These are phyloP conservation scores for Noturus placidus DNA, from an alignment of 2,113 vertebrate genomes.

Conservation along the genomic window DNA sequence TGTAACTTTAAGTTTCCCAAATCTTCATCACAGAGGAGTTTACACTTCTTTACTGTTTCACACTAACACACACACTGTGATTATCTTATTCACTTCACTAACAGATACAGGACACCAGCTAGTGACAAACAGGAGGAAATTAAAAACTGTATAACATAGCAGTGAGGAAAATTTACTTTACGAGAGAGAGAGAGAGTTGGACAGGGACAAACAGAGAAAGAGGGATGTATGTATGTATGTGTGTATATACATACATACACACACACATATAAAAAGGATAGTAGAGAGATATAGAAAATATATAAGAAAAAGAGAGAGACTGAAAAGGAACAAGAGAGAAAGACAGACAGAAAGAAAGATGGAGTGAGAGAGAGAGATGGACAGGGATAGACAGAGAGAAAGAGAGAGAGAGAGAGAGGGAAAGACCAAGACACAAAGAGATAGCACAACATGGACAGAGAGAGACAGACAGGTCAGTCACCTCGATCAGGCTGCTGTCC, in stretches of 20 bases:
- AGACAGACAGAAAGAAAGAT: too few relatives aligned
- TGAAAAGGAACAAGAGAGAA: background rate
- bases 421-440: too few relatives aligned
- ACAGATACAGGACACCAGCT: slow-evolving; percentile 20
- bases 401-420: background rate
- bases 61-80: background rate
- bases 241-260: too few relatives aligned
- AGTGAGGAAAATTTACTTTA: background rate
- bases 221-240: too few relatives aligned
- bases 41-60: background rate
- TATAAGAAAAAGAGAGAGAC: background rate
- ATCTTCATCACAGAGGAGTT: background rate
- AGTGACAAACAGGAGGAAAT: background rate
- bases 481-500: slow-evolving; percentile 93
- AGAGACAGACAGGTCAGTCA: slow-evolving; percentile 60
- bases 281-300: background rate
- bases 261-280: too few relatives aligned
- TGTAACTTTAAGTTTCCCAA: background rate
- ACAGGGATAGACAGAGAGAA: background rate
- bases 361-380: too few relatives aligned
- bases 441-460: too few relatives aligned
- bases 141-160: background rate
- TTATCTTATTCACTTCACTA: background rate
- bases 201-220: too few relatives aligned
- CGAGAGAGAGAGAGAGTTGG: background rate